Evolutionary conservation across 2,888 invertebrate species (phyloP).

Genomic region (Tubulanus polymorphus): DNA sequence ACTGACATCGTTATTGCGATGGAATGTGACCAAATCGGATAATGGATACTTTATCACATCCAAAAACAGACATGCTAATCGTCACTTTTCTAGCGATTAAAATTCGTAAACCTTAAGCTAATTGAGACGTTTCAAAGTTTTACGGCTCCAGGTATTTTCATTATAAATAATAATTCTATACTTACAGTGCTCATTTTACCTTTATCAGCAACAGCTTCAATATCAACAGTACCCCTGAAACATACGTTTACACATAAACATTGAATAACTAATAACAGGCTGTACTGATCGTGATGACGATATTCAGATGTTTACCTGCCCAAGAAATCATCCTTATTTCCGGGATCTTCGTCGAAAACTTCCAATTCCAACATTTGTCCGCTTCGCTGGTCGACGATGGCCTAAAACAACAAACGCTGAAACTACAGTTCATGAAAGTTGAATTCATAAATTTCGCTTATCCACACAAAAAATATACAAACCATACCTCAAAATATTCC

Average conservation of each 20-base stretch:
- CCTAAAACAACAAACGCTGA: constrained; percentile 29
- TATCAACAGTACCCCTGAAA: constrained; percentile 70
- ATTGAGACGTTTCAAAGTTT: too few relatives aligned
- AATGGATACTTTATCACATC: too few relatives aligned
- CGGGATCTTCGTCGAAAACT: constrained; percentile 89
- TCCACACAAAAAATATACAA: constrained; percentile 5
- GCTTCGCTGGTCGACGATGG: constrained; percentile 50
- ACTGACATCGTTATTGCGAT: too few relatives aligned
- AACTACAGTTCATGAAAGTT: neutral
- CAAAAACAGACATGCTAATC: too few relatives aligned
- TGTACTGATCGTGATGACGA: neutral
- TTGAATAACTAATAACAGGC: too few relatives aligned
- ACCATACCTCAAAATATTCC: constrained; percentile 89
- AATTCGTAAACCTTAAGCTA: too few relatives aligned
- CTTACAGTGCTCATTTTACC: constrained; percentile 71
- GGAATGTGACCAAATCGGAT: too few relatives aligned
- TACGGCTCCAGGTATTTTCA: too few relatives aligned
- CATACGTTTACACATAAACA: too few relatives aligned
- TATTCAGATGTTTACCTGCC: constrained; percentile 69
- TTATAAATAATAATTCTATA: too few relatives aligned
- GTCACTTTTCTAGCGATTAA: too few relatives aligned
- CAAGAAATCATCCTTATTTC: constrained; percentile 84
- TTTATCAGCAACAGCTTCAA: constrained; percentile 65
- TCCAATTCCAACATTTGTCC: constrained; percentile 62
- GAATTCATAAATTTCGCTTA: too few relatives aligned